Evolutionary conservation across 2,113 vertebrate genomes (phyloP), one percentile per base, ranked within the genome.

Genomic region (Ursus arctos): DNA sequence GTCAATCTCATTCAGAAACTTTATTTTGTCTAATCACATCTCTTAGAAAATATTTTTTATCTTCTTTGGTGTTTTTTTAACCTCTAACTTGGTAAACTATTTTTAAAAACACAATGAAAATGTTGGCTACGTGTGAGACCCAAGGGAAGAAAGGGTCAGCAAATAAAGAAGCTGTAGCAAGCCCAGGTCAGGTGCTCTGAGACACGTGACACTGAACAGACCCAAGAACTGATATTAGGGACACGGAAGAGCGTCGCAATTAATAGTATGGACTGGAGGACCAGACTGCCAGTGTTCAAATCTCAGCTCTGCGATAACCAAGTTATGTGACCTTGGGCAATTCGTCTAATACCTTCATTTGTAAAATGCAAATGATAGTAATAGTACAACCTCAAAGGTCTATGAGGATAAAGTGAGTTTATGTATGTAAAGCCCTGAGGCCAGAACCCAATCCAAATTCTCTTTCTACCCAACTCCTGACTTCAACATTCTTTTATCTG

Each of bases 21-120:
- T 85, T 55, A 65, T 88, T 80, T 71, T 92, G 18, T 55, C 51
- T 92, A 88, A 94, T 91, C 85, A 80, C 33, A 59, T 76, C 97
- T 94, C 88, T 94, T 93, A 93, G 80, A 93, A 96, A 95, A 81
- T 3, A 19, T 65, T 61, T 81, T 88, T 97, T 84, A 57, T 84
- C 36, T 71, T 61, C 69, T 86, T 82, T 26, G n/a, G 65, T 74
- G 43, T 61, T 82, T 93, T 84, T 72, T 86, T 31, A 76, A 83
- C 89, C 55, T 93, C 43, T 40, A 86, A 83, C 77, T 79, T 96
- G 43, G 61, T 12, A 71, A 92, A 91, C 74, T 92, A 7, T 65
- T 85, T 77, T 18, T 77, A 31, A 63, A 55, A 51, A 43, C 0
- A 22, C 77, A 83, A 24, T 81, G 40, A 76, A 88, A 82, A 97